Evolutionary conservation across 2,797 vertebrate genomes (phyloP), one percentile per base, ranked within the genome.

Genomic region (Sebastes oblongus): DNA sequence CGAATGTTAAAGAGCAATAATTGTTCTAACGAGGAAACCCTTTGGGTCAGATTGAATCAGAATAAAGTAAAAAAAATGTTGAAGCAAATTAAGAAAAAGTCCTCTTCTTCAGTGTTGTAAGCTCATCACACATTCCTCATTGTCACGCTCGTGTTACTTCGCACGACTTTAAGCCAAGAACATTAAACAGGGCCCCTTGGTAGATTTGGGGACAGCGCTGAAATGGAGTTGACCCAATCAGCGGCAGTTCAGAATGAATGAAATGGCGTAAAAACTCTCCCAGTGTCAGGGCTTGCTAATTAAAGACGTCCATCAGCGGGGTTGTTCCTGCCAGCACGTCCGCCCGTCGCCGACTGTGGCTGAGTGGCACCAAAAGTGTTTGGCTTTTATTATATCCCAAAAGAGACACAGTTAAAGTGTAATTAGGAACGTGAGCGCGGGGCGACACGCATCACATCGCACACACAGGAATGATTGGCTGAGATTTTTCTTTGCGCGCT

Each of bases 201-300:
- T 88, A 91, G 89, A 92, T 89, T 93, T 91, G 77, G 87, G 86
- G 86, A 89, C 86, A 24, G 81, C 7, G 30, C 77, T 84, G 88
- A 92, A 93, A 95, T 94, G 75, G 86, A 95, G 86, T 90, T 94
- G 91, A 94, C 94, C 94, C 91, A 87, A 88, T 91, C 83, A 85
- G 87, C 58, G 61, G 86, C 66, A 61, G 83, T 84, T 88, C 80
- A 90, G 82, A 88, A 83, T 77, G 79, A 91, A 93, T 82, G 88
- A 91, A 90, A 91, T 65, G 61, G 69, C 25, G 64, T 72, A 55
- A 54, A 54, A 25, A 25, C 64, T 75, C 81, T 84, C 22, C 16
- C 29, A 29, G 77, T 86, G 84, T 88, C 80, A 22, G 69, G 36
- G 82, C 39, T 83, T 50, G 75, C 85, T 93, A 93, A 93, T 93